A percentile compares a stretch with the other conserved stretches of the same genome.
phyloP scores from a whole-genome alignment of 2,888 invertebrate genomes.

The Strigamia transsilvanica region DNA sequence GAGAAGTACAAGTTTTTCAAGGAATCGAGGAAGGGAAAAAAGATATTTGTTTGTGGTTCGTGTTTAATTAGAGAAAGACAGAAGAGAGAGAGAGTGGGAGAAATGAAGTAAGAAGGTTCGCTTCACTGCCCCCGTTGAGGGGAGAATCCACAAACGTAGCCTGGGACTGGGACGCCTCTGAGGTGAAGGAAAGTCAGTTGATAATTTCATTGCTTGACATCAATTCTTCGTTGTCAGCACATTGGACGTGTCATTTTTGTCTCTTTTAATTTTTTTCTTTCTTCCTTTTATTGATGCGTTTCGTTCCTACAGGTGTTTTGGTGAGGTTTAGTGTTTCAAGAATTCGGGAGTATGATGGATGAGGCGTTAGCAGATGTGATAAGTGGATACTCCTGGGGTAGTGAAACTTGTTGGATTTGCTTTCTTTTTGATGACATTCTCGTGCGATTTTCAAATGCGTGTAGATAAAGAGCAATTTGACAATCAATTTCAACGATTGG shows the following conservation, averaged over 20 bases:
- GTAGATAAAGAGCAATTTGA: not conserved
- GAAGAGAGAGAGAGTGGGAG: not conserved
- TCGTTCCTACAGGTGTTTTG: conserved; percentile 3
- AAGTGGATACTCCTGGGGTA: not conserved
- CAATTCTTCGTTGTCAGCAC: conserved; percentile 30
- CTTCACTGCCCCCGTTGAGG: not conserved
- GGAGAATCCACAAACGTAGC: not conserved
- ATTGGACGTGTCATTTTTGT: conserved; percentile 11
- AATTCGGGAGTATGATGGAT: not conserved
- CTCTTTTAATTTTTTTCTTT: conserved; percentile 6
- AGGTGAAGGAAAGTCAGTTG: conserved; percentile 11
- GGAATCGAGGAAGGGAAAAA: not conserved
- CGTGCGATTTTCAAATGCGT: too few species aligned
- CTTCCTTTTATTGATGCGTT: not conserved
- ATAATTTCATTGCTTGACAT: conserved; percentile 30
- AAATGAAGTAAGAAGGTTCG: not conserved
- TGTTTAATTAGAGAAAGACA: conserved; percentile 13
- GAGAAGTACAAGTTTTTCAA: not conserved
- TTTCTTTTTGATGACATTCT: too few species aligned
- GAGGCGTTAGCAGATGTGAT: conserved; percentile 5
- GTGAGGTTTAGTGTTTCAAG: not conserved
- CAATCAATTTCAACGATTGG: not conserved
- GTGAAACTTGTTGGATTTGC: too few species aligned
- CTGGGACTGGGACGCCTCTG: not conserved
- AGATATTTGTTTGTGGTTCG: not conserved